These are phyloP conservation scores for Pararge aegeria DNA, from an alignment of 1,140 invertebrate species.

Conservation along the genomic window DNA sequence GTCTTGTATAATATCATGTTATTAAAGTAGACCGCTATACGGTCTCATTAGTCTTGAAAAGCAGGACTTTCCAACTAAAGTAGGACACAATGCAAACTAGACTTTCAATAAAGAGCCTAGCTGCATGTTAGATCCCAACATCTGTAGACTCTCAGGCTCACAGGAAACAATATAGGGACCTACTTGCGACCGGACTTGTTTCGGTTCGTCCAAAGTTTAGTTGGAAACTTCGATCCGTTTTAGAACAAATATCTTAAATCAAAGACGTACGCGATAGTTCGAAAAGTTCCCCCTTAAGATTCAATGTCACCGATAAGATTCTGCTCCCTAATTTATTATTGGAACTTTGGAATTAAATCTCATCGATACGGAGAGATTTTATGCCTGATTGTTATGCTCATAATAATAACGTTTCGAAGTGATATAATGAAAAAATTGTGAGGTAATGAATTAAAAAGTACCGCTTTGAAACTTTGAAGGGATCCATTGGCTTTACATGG, in stretches of 20 bases:
- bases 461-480: no score
- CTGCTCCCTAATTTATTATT: conserved; percentile 1
- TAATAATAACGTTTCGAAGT: no score
- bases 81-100: background rate
- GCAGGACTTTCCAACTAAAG: conserved; percentile 4
- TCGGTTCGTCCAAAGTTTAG: conserved; percentile 17
- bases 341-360: background rate
- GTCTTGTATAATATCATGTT: background rate
- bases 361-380: no score
- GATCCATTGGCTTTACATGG: no score
- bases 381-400: no score
- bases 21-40: background rate
- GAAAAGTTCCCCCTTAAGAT: background rate
- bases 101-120: conserved; percentile 7
- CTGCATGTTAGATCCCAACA: background rate
- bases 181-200: conserved; percentile 10
- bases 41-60: background rate
- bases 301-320: background rate
- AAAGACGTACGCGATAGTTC: conserved; percentile 9
- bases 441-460: no score
- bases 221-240: conserved; percentile 25
- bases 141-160: conserved; percentile 14
- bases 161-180: conserved; percentile 18
- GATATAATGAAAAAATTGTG: no score
- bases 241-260: conserved; percentile 19